Conservation (phyloP, 2,113 vertebrate genomes). For the Motacilla tschutschensis region DNA sequence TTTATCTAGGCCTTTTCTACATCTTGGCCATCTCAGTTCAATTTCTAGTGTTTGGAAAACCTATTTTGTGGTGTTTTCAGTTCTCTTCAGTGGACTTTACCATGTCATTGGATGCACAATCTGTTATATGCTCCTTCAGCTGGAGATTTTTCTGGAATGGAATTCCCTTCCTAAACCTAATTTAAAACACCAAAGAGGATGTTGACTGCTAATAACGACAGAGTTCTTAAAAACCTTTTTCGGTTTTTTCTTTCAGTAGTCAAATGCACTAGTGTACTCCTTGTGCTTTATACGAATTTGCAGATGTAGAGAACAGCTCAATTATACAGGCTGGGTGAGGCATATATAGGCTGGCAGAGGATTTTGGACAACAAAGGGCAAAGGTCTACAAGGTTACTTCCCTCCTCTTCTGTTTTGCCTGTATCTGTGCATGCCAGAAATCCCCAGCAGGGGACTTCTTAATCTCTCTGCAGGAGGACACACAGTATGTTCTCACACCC, state of each 20-base stretch:
- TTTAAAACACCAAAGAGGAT: background rate
- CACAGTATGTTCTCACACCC: background rate
- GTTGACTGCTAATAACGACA: background rate
- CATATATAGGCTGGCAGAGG: background rate
- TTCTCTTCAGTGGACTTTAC: background rate
- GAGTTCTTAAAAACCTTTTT: background rate
- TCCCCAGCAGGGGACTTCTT: background rate
- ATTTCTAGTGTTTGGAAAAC: background rate
- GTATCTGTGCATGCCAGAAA: background rate
- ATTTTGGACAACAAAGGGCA: background rate
- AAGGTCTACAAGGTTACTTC: background rate
- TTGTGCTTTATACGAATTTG: background rate
- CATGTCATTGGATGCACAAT: background rate
- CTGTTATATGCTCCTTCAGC: background rate
- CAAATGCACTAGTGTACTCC: background rate
- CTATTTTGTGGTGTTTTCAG: background rate
- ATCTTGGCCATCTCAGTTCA: background rate
- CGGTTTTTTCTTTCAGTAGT: background rate
- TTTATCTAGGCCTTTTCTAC: background rate
- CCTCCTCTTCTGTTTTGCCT: background rate
- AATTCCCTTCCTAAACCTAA: background rate
- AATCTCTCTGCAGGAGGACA: background rate
- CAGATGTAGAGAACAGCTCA: background rate
- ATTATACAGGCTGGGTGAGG: background rate
- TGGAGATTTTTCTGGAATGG: background rate